These are phyloP conservation scores for Epistrophe grossulariae DNA, from an alignment of 2,888 invertebrate species.

Conservation along the genomic window DNA sequence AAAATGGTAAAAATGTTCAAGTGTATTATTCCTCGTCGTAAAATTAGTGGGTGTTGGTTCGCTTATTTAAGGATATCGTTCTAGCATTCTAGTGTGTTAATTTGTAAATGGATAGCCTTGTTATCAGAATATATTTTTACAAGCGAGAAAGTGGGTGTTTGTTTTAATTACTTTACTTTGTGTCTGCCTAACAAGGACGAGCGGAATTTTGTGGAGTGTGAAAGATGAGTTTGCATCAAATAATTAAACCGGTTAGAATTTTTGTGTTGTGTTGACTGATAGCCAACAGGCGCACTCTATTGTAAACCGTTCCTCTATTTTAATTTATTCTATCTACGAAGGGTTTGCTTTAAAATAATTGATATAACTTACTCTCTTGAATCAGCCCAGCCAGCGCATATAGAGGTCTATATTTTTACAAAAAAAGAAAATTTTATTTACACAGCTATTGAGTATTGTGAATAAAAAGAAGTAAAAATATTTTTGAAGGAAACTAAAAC, in stretches of 20 bases:
- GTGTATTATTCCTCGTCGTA: conserved; percentile 58
- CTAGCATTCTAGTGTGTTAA: conserved; percentile 59
- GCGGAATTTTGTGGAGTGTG: not conserved
- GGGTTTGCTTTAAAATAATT: too few species aligned
- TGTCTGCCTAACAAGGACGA: not conserved
- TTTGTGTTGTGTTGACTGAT: not conserved
- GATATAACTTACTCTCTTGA: too few species aligned
- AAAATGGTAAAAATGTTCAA: conserved; percentile 39
- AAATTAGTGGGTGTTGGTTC: conserved; percentile 63
- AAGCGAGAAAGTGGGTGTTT: not conserved
- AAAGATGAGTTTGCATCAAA: not conserved
- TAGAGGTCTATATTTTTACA: too few species aligned
- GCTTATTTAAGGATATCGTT: conserved; percentile 67
- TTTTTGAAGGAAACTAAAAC: too few species aligned
- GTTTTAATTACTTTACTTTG: conserved; percentile 20
- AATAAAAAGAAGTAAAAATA: too few species aligned
- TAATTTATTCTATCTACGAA: too few species aligned
- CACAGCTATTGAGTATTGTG: too few species aligned
- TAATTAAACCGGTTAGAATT: not conserved
- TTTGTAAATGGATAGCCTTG: conserved; percentile 66
- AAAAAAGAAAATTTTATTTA: too few species aligned
- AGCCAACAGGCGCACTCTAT: not conserved
- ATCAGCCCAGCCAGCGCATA: too few species aligned
- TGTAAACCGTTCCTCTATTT: too few species aligned
- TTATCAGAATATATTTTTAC: conserved; percentile 19